These are phyloP conservation scores for Camponotus fellah DNA, from an alignment of 2,888 invertebrate genomes.

Conservation along the genomic window DNA sequence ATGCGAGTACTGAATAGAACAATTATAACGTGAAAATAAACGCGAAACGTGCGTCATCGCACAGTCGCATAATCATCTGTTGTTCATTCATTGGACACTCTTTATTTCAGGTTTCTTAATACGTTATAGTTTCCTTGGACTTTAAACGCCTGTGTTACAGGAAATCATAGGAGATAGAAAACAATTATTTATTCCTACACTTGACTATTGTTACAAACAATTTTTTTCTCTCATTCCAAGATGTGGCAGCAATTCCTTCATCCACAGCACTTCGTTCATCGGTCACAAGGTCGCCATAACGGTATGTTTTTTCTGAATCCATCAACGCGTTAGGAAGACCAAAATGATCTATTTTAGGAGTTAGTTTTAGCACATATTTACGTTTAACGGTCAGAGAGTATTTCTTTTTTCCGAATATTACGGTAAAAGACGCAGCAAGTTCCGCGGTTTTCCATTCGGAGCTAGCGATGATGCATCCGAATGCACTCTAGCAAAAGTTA, in stretches of 20 bases:
- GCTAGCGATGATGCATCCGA: neutral
- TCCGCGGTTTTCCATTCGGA: neutral
- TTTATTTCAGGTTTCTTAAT: neutral
- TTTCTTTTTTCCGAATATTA: neutral
- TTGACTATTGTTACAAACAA: neutral
- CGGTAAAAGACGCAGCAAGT: neutral
- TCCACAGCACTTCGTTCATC: neutral
- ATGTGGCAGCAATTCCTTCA: neutral
- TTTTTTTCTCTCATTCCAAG: neutral
- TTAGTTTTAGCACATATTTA: neutral
- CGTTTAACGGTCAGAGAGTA: neutral
- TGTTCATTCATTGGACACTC: too few species aligned
- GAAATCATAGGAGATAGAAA: neutral
- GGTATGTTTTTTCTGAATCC: conserved; percentile 27
- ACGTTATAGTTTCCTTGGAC: neutral
- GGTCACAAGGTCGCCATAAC: conserved; percentile 42
- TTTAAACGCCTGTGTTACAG: neutral
- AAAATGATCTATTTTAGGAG: conserved; percentile 4
- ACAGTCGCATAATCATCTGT: too few species aligned
- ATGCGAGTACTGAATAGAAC: too few species aligned
- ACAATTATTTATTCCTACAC: neutral
- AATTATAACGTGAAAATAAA: too few species aligned
- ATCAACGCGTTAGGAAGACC: conserved; percentile 5
- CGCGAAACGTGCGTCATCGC: too few species aligned
- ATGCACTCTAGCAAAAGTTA: neutral